A percentile compares a stretch with the other conserved stretches of the same genome.
phyloP scores from a whole-genome alignment of 2,888 invertebrate genomes.

The Eucriotettix oculatus region DNA sequence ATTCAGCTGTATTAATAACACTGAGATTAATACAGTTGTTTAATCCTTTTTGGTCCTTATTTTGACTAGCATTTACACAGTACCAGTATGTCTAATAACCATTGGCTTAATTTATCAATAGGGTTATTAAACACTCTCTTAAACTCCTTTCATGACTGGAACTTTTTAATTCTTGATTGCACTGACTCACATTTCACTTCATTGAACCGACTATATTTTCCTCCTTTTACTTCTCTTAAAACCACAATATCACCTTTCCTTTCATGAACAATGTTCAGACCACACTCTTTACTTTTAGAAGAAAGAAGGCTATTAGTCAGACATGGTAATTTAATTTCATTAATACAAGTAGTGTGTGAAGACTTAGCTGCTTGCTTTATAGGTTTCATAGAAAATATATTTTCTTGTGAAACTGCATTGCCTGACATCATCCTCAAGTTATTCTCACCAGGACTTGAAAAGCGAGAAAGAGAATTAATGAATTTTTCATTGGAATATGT shows the following conservation, averaged over 20 bases:
- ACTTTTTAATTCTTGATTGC: conserved; percentile 28
- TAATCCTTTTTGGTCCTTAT: background rate
- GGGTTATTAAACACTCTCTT: background rate
- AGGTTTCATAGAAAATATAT: background rate
- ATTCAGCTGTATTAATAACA: too few species aligned
- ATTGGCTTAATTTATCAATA: background rate
- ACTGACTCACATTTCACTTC: conserved; percentile 33
- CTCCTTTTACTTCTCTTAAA: conserved; percentile 27
- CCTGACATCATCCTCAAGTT: background rate
- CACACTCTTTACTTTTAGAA: conserved; percentile 11
- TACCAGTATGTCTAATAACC: background rate
- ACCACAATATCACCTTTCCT: conserved; percentile 29
- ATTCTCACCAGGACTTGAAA: conserved; percentile 1
- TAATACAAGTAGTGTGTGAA: conserved; percentile 5
- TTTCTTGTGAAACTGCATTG: background rate
- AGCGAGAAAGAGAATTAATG: conserved; percentile 3
- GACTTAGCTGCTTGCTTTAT: conserved; percentile 2
- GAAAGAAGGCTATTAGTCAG: background rate
- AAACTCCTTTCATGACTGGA: conserved; percentile 18
- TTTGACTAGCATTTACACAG: background rate
- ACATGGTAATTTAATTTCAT: background rate
- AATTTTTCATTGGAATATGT: conserved; percentile 2
- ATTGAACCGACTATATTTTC: conserved; percentile 28
- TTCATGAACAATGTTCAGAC: conserved; percentile 27
- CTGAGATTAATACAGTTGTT: too few species aligned